Conservation (phyloP, 2,113 vertebrate species). For the Stegastes partitus region DNA sequence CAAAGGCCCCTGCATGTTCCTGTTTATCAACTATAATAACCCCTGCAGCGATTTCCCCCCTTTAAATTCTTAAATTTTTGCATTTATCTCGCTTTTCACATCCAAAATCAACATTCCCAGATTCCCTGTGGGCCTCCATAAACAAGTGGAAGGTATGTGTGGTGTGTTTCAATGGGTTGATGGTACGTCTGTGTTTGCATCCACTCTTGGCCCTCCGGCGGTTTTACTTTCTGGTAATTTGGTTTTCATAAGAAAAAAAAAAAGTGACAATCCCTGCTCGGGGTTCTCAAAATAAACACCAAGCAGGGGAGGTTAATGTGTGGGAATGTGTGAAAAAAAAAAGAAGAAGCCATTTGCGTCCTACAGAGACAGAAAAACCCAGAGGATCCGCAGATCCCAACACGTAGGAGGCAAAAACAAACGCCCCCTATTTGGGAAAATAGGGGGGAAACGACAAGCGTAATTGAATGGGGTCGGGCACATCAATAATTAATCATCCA, state of each 20-base stretch:
- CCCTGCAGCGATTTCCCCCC: slow-evolving; percentile 28
- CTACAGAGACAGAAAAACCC: slow-evolving; percentile 5
- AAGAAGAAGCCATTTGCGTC: neutral
- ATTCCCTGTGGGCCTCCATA: slow-evolving; percentile 20
- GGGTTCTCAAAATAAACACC: slow-evolving; percentile 32
- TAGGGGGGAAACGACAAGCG: neutral
- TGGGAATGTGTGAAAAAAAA: slow-evolving; percentile 25
- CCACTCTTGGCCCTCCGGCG: slow-evolving; percentile 18
- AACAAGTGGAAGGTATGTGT: slow-evolving; percentile 24
- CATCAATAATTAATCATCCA: slow-evolving; percentile 73
- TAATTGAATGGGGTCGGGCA: slow-evolving; percentile 54
- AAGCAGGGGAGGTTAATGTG: neutral
- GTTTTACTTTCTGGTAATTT: slow-evolving; percentile 39
- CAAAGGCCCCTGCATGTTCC: neutral
- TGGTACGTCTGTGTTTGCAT: slow-evolving; percentile 30
- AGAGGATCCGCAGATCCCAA: slow-evolving; percentile 20
- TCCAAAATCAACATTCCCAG: slow-evolving; percentile 41
- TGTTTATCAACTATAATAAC: slow-evolving; percentile 30
- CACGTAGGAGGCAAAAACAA: neutral
- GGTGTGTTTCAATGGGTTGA: slow-evolving; percentile 19
- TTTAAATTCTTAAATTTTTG: slow-evolving; percentile 53
- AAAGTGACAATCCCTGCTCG: slow-evolving; percentile 28
- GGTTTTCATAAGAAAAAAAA: slow-evolving; percentile 31
- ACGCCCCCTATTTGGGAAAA: slow-evolving; percentile 7
- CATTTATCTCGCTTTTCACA: slow-evolving; percentile 41